Percentiles rank a stretch among this genome's conserved stretches.
phyloP scores from a whole-genome alignment of 2,113 vertebrate genomes.

The Dinomys branickii region DNA sequence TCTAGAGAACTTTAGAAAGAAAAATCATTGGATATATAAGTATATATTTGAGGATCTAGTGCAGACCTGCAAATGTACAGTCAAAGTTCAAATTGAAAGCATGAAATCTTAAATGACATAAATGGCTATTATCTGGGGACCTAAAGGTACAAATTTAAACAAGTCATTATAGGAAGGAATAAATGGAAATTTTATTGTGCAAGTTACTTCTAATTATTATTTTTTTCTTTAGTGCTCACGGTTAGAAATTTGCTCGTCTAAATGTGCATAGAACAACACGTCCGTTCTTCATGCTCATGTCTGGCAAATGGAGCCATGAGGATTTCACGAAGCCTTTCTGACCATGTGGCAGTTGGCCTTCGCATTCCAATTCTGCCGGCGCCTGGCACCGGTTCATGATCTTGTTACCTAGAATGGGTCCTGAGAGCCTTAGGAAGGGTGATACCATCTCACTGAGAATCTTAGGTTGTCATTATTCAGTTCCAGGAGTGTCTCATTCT shows the following conservation, averaged over 20 bases:
- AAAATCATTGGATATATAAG: not conserved
- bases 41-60: not conserved
- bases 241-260: not conserved
- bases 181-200: not conserved
- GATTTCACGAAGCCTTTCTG: constrained; percentile 42
- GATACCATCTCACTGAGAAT: not conserved
- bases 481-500: not conserved
- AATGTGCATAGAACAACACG: not conserved
- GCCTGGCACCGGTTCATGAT: not conserved
- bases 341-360: not conserved
- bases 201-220: not conserved
- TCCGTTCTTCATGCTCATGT: not conserved
- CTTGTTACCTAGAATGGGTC: not conserved
- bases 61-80: not conserved
- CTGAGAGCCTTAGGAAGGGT: not conserved
- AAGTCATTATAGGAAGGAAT: not conserved
- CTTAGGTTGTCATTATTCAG: constrained; percentile 19
- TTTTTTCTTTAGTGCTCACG: not conserved
- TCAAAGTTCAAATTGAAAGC: not conserved
- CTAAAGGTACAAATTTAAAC: not conserved
- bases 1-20: constrained; percentile 12
- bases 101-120: constrained; percentile 18
- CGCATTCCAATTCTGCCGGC: not conserved
- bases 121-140: not conserved
- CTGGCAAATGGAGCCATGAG: constrained; percentile 34